Base-by-base conservation (phyloP, 2,113 vertebrate species). In the Dasyurus viverrinus region DNA sequence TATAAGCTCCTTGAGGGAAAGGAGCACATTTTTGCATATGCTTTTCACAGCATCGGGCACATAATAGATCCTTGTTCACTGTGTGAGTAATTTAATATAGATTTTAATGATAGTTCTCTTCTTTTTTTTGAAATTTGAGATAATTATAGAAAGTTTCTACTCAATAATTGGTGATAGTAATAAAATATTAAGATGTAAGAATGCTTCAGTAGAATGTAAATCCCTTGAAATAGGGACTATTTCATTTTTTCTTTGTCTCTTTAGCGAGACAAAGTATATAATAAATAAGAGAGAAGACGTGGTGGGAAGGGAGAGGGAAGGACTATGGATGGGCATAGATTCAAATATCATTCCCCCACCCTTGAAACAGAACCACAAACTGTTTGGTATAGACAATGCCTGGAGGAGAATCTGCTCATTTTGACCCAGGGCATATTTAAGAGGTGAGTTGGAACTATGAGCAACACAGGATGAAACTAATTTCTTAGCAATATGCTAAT, bases 381-480 rank as follows among this genome's bases (percentile, higher is more conserved):
- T 84, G 68, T 84, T 84, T 42, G 36, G 68, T 42, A 42, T 42
- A 84, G 68, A 76, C 68, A 84, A n/a, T 84, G 36, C 68, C 68
- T 84, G 36, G n/a, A 84, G 42, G 68, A 84, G 36, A 84, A 42
- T 42, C 36, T 42, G 16, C 68, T 84, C 19, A 84, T 84, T 84
- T 84, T 84, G n/a, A 42, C 68, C n/a, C 68, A 84, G 68, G 36
- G 19, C 36, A 84, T 84, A 84, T 84, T 84, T 84, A 84, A 84
- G 68, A 84, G 68, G 68, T 84, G 68, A 84, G 68, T 84, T 7
- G 68, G 68, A 84, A 84, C 68, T 84, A 42, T 84, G 68, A 42
- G 36, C n/a, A n/a, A n/a, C 68, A 84, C 68, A 84, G 68, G 68
- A 84, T 84, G 91, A 47, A 96, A 89, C 54, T 94, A 27, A 89